These are phyloP conservation scores for Eudorcas thomsonii DNA, from an alignment of 2,113 vertebrate species.

Conservation along the genomic window DNA sequence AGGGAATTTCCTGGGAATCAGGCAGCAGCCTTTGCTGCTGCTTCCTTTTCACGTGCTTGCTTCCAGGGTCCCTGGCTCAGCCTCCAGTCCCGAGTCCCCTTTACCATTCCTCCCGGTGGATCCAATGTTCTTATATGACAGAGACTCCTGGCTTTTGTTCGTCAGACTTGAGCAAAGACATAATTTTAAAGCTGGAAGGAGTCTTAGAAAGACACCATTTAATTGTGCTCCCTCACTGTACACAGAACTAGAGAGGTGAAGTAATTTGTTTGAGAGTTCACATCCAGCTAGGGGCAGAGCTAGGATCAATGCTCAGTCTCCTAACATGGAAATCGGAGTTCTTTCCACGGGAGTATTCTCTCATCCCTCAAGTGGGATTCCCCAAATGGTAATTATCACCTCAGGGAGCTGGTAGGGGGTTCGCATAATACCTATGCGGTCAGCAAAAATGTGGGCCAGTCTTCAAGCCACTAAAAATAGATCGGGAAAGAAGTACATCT, in stretches of 20 bases:
- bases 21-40: not conserved
- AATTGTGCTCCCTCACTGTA: not conserved
- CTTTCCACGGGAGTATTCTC: not conserved
- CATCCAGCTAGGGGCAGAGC: not conserved
- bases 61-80: not conserved
- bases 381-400: conserved; percentile 38
- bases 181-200: not conserved
- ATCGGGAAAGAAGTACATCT: not conserved
- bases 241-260: not conserved
- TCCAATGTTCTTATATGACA: not conserved
- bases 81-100: not conserved
- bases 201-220: not conserved
- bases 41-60: not conserved
- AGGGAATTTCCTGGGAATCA: not conserved
- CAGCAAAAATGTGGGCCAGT: conserved; percentile 42
- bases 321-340: not conserved
- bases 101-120: not conserved
- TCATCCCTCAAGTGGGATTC: conserved; percentile 1
- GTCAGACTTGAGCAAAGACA: not conserved
- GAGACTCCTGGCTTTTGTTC: not conserved
- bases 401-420: conserved; percentile 10
- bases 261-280: conserved; percentile 10
- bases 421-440: not conserved
- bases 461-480: conserved; percentile 53
- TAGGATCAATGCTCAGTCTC: not conserved